Evolutionary conservation across 2,888 invertebrate species (phyloP).

Genomic region (Nomada lathburiana): DNA sequence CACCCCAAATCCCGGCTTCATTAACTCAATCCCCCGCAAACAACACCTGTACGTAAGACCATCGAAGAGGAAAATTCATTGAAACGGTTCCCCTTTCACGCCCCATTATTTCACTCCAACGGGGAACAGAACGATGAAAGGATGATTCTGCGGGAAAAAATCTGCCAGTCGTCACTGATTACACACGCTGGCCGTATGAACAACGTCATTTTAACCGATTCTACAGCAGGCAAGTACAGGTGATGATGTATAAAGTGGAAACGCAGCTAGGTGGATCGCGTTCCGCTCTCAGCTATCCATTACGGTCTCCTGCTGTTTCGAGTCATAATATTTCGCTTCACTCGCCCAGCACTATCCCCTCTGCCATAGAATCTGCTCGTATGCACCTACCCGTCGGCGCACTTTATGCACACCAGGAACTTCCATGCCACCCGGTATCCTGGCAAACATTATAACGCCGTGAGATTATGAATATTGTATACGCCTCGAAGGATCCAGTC

Average conservation of each 20-base stretch:
- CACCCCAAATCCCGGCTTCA: conserved; percentile 9
- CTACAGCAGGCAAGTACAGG: conserved; percentile 70
- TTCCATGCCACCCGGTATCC: conserved; percentile 65
- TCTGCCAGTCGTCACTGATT: conserved; percentile 30
- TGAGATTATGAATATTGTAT: conserved; percentile 81
- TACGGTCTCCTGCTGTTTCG: conserved; percentile 71
- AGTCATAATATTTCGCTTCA: conserved; percentile 75
- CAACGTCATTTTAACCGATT: conserved; percentile 67
- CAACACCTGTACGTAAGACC: neutral
- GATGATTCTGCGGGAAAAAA: conserved; percentile 63
- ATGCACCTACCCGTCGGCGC: conserved; percentile 34
- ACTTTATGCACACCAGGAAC: conserved; percentile 69
- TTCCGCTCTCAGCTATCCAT: conserved; percentile 75
- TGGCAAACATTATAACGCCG: conserved; percentile 78
- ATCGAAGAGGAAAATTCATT: neutral
- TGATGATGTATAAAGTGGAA: conserved; percentile 75
- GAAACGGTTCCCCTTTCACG: conserved; percentile 16
- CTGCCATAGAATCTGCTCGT: conserved; percentile 28
- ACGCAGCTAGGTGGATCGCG: conserved; percentile 65
- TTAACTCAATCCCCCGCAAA: neutral
- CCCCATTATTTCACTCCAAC: conserved; percentile 16
- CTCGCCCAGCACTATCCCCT: conserved; percentile 12
- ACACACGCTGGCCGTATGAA: conserved; percentile 26
- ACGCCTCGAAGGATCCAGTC: conserved; percentile 61
- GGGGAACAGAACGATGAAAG: conserved; percentile 9